Evolutionary conservation across 2,113 vertebrate species (phyloP), one percentile per base, ranked within the genome.

Genomic region (Salvelinus alpinus): DNA sequence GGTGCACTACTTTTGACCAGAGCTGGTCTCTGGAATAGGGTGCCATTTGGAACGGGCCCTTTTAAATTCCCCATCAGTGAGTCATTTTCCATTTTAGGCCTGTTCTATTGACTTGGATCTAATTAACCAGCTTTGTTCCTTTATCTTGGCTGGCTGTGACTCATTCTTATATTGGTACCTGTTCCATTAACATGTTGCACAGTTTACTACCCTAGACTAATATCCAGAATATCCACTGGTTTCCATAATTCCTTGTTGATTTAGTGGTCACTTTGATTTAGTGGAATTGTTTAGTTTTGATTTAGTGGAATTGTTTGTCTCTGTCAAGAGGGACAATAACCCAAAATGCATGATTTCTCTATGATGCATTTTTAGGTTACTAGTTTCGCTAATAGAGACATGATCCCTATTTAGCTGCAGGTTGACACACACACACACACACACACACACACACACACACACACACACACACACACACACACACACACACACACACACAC

Each of bases 71-170:
- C 76, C 70, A 78, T 72, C 51, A 71, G 16, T 54, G 76, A 85
- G 79, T 71, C 70, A 5, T 83, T 90, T 89, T 91, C 87, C 88
- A 89, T 85, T 79, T 86, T 73, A 81, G 74, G 18, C 0, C 0
- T 20, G 75, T 65, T 74, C 25, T 73, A 64, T 38, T 44, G 3
- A 4, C 57, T 54, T 29, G 0, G 0, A 72, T 65, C 76, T 68
- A 6, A 69, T 77, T 4, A 74, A 25, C 84, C 64, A 72, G 73
- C 84, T 71, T 85, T 86, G 76, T 78, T 73, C 81, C 48, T 82
- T 64, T 64, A 82, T 81, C 75, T 79, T 5, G 38, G 47, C 27
- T 62, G 47, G 47, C 70, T 73, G 78, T 74, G 78, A 64, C 64
- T 64, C 51, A 3, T 11, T 13, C 22, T 57, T 77, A 12, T 59